Evolutionary conservation across 2,888 invertebrate genomes (phyloP), one percentile per base, ranked within the genome.

Genomic region (Drosophila meridiana): DNA sequence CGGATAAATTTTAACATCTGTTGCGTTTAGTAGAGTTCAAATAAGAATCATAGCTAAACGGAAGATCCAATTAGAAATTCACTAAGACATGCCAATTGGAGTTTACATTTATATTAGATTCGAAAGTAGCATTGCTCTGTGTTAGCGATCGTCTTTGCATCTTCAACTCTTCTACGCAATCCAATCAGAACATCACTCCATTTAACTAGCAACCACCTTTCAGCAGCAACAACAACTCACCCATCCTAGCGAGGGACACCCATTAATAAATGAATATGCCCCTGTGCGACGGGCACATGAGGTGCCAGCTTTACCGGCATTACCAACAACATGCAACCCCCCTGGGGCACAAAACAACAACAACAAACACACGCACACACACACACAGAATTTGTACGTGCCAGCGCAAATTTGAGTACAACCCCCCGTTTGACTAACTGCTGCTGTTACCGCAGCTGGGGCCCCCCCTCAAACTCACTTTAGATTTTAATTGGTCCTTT

Each of bases 401-500:
- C 78, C 66, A 50, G 55, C 80, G 80, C 81, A 80, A 55, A 69
- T 78, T 72, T 60, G 13, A 42, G 56, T 58, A 40, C 62, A 53
- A 32, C 45, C 77, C 77, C 57, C 60, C 66, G 11, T 34, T 58
- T 58, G 58, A 45, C 26, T 58, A 58, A 52, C 60, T 56, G 43
- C 64, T 64, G 74, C 82, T 80, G 78, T 73, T 82, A 40, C 40
- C 63, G 72, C 82, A 82, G 74, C 74, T 81, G 64, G 52, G 52
- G 42, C 30, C 40, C 65, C 40, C 70, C 60, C 55, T 69, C 59
- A 77, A 70, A 67, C 64, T 76, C 83, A 82, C 78, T 87, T 83
- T 83, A 82, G 82, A 88, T 77, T 91, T 86, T 89, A 91, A 91
- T 90, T 91, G 91, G 91, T 89, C 89, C 89, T 90, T 87, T 90